These are phyloP conservation scores for Drosophila neonasuta DNA, from an alignment of 2,888 invertebrate species.

Conservation along the genomic window DNA sequence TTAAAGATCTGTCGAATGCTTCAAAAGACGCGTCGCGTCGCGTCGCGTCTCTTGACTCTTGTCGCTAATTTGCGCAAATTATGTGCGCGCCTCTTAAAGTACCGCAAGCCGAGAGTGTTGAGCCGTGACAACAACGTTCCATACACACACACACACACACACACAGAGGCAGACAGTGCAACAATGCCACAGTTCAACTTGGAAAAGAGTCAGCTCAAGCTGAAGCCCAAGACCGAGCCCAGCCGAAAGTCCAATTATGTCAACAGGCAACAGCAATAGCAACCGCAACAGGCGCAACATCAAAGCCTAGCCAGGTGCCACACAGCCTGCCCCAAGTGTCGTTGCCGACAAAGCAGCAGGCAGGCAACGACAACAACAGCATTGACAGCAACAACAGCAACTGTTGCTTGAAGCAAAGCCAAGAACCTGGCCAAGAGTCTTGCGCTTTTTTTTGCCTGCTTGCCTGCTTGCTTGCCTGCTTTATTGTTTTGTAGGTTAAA, in stretches of 20 bases:
- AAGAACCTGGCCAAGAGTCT: conserved; percentile 44
- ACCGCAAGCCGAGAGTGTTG: conserved; percentile 71
- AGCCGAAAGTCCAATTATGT: conserved; percentile 76
- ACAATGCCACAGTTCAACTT: conserved; percentile 13
- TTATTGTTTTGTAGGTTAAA: conserved; percentile 65
- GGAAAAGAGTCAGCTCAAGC: background rate
- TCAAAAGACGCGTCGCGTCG: conserved; percentile 10
- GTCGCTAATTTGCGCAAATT: conserved; percentile 77
- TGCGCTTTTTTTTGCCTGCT: conserved; percentile 20
- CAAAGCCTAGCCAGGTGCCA: conserved; percentile 57
- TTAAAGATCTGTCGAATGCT: conserved; percentile 64
- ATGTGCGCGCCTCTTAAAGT: conserved; percentile 73
- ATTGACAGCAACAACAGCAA: conserved; percentile 32
- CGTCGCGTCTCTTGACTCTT: conserved; percentile 50
- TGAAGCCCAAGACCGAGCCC: conserved; percentile 19
- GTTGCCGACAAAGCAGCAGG: conserved; percentile 39
- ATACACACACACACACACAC: background rate
- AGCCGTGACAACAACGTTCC: conserved; percentile 56
- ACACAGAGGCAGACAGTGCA: conserved; percentile 9
- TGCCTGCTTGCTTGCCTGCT: background rate
- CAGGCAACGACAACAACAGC: background rate
- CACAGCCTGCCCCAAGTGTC: conserved; percentile 40
- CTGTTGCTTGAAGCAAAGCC: conserved; percentile 37
- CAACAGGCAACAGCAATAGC: conserved; percentile 44
- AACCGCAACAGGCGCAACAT: conserved; percentile 68